A percentile compares a stretch with the other conserved stretches of the same genome.
Evolutionary conservation across 2,888 invertebrate genomes (phyloP).

Genomic region (Dione juno): DNA sequence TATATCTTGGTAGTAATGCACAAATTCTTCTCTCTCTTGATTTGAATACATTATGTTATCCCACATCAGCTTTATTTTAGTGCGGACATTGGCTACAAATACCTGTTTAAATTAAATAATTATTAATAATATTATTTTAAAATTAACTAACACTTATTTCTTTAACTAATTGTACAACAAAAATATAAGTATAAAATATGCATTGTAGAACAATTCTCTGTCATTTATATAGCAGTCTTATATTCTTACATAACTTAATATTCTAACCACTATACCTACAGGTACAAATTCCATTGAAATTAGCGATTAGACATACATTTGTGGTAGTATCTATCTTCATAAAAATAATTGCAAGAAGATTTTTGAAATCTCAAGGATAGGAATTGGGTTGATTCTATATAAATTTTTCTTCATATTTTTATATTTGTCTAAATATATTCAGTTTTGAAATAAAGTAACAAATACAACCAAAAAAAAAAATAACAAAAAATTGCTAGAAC

Average conservation of each 20-base stretch:
- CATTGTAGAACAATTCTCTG: no score
- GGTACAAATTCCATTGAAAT: background rate
- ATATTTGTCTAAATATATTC: background rate
- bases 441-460: background rate
- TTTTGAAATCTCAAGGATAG: no score
- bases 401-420: no score
- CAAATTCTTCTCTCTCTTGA: conserved; percentile 84
- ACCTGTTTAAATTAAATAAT: conserved; percentile 58
- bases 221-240: background rate
- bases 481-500: background rate
- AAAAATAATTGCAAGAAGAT: no score
- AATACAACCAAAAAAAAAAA: background rate
- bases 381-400: no score
- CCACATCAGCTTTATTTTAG: conserved; percentile 90
- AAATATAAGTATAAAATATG: no score
- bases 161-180: no score
- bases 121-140: background rate
- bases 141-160: no score
- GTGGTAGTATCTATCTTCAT: no score
- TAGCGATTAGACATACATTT: no score
- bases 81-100: conserved; percentile 86
- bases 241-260: background rate
- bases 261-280: background rate
- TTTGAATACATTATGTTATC: conserved; percentile 88
- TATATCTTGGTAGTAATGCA: conserved; percentile 85